Evolutionary conservation across 1,140 invertebrate species (phyloP).

Genomic region (Drosophila leontia): DNA sequence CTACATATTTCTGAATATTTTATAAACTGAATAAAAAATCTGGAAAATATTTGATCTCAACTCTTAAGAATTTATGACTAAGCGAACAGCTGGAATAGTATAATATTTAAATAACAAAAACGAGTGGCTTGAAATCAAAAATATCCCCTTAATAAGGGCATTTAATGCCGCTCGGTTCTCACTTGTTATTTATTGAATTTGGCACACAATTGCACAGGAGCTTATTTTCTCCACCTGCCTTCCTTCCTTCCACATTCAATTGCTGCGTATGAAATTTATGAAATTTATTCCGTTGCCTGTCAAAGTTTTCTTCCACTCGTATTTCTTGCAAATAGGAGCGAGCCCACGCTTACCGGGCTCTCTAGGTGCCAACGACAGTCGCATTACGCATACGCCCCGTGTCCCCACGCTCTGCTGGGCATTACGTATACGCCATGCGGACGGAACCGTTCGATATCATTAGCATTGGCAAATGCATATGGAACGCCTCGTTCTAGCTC

Average conservation of each 20-base stretch:
- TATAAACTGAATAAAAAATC: neutral
- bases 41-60: neutral
- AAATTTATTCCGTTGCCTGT: constrained; percentile 36
- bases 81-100: neutral
- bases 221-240: neutral
- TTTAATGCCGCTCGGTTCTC: neutral
- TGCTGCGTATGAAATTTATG: constrained; percentile 41
- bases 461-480: constrained; percentile 39
- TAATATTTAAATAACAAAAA: neutral
- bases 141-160: constrained; percentile 7
- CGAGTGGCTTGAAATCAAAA: neutral
- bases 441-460: constrained; percentile 28
- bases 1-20: neutral
- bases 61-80: neutral
- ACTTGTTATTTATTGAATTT: constrained; percentile 59
- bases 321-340: neutral
- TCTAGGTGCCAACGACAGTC: constrained; percentile 18
- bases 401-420: neutral
- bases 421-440: constrained; percentile 42
- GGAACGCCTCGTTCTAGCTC: neutral
- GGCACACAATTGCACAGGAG: constrained; percentile 45
- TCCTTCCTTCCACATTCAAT: constrained; percentile 24
- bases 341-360: no score
- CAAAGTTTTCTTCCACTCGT: constrained; percentile 35
- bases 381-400: constrained; percentile 40